Base-by-base conservation (phyloP, 2,888 invertebrate genomes). In the Gonocerus acuteangulatus region DNA sequence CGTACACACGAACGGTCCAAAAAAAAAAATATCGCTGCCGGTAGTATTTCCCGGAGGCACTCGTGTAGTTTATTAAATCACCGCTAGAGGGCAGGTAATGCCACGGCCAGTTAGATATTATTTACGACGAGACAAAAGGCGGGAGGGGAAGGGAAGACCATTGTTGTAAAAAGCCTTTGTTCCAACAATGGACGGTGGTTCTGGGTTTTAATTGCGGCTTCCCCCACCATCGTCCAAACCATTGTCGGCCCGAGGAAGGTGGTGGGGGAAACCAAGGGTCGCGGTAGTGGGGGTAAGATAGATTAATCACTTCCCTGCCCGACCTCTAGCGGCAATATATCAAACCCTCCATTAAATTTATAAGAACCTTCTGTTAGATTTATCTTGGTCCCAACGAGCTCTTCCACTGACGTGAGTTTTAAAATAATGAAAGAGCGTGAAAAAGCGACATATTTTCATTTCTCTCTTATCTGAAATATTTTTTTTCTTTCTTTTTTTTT, bases 131-230 rank as follows among this genome's bases (percentile, higher is more conserved):
- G 16, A 19, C 21, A 56, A 56, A 56, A 23, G 56, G 42, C 42
- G 22, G 22, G 21, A 44, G 27, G 6, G 11, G 49, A 9, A 39
- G 44, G 42, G 27, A 23, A 39, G 34, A 39, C 23, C 32, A 44
- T 56, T 56, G 56, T 56, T 56, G 45, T 56, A 56, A 56, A 56
- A 56, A 56, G 44, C 56, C 56, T 56, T 56, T 56, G 56, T 56
- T 42, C 45, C 21, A 22, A 56, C 56, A 56, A 56, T 27, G 45
- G 19, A 15, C n/a, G 39, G n/a, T 39, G 39, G 39, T 6, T 15
- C 32, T 21, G 23, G 16, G 22, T 45, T 56, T 56, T 56, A 56
- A 56, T 56, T 56, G 56, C 56, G 56, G 56, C 34, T 45, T 44
- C 56, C 56, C 45, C n/a, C 13, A 13, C 4, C 39, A 4, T 3